These are phyloP conservation scores for Dreissena polymorpha DNA, from an alignment of 1,140 invertebrate species.

Conservation along the genomic window DNA sequence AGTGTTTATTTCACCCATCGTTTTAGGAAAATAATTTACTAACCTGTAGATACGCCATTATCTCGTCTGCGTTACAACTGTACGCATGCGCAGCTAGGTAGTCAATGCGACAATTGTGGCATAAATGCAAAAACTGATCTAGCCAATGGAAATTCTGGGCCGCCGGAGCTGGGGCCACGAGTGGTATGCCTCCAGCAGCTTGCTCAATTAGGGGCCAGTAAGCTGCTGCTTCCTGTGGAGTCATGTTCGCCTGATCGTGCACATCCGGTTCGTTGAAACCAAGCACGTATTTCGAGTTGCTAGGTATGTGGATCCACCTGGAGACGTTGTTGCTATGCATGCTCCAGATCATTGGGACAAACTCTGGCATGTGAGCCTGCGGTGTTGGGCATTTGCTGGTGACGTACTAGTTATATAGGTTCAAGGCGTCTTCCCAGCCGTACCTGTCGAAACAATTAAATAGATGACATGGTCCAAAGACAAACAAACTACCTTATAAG, in stretches of 20 bases:
- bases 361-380: background rate
- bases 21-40: too few species aligned
- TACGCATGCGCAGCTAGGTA: slow-evolving; percentile 62
- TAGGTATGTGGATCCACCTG: background rate
- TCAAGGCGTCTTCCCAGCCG: background rate
- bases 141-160: background rate
- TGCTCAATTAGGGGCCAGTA: background rate
- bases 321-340: background rate
- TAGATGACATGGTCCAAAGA: background rate
- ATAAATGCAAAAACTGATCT: background rate
- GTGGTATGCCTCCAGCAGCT: background rate
- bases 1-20: too few species aligned
- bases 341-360: background rate
- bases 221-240: background rate
- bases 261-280: slow-evolving; percentile 7
- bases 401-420: background rate
- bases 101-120: slow-evolving; percentile 51
- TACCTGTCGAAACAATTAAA: background rate
- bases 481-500: background rate
- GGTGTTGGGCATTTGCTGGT: background rate
- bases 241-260: background rate
- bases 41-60: slow-evolving; percentile 55
- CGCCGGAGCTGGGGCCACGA: slow-evolving; percentile 4
- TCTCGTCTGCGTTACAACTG: slow-evolving; percentile 53
- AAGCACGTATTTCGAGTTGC: background rate